Base-by-base conservation (phyloP, 2,113 vertebrate genomes). In the Pterophyllum scalare region DNA sequence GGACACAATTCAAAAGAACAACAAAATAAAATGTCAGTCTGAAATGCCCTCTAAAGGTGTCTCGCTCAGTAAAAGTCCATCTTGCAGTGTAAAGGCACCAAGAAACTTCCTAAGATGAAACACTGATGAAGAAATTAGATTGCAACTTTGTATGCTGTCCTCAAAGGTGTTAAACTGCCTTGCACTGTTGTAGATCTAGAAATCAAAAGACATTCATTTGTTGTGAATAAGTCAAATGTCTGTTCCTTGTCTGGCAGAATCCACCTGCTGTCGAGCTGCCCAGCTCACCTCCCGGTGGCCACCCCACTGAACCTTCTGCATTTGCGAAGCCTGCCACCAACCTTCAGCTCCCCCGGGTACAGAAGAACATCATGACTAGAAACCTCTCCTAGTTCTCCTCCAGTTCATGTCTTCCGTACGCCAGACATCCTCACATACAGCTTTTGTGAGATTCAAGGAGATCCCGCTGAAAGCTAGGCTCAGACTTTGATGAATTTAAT, bases 81-180 rank as follows among this genome's bases (percentile, higher is more conserved):
- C 49, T 52, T 6, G 2, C 17, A 19, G 6, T 52, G 17, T 93
- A 62, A 83, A 70, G 94, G 93, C 83, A 89, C 93, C 77, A 97
- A 97, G 92, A 96, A 95, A 89, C 92, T 97, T 35, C 95, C 97
- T 43, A 91, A 91, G 84, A 89, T 76, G 96, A 97, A 87, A 96
- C 96, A 19, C 94, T 92, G 82, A 90, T 93, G 43, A 97, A 97
- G 93, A 97, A 94, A 93, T 88, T 83, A 96, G 15, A 52, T 5
- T 19, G 15, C 7, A 17, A 19, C 17, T 52, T 52, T 1, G 15
- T 19, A 52, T 19, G 49, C 17, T 52, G 1, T 19, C 15, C 15
- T 49, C 46, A 49, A 6, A 49, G 17, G 15, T 19, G 49, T 52
- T 52, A 52, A 2, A 19, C 5, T 19, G 17, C 17, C 49, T 19